Base-by-base conservation (phyloP, 1,140 invertebrate species). In the Brachionus angularis region DNA sequence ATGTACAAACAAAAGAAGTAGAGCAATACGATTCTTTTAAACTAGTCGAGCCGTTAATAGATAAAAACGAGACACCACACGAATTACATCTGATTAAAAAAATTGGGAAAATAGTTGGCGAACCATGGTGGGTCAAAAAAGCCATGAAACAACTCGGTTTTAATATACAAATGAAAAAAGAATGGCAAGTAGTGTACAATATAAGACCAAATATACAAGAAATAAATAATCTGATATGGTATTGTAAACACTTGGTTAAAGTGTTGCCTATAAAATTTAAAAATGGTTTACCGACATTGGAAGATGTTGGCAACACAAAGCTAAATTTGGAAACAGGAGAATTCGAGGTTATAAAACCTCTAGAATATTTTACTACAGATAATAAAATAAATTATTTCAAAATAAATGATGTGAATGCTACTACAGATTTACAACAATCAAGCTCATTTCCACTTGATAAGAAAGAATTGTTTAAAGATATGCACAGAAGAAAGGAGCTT, bases 201-300 rank as follows among this genome's bases (percentile, higher is more conserved):
- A 53, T 71, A 12, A 71, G 23, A 29, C 67, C 67, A 10, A 71
- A 71, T 46, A 71, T 47, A 12, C 70, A 36, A 1, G 49, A 53
- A 23, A 25, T 71, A 1, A 71, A 71, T 47, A 53, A 58, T 27
- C 29, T 49, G n/a, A 23, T 71, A 12, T 55, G 33, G 29, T 29
- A 49, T n/a, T 71, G 70, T 27, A 71, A 71, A 23, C 70, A 71
- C 36, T 18, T 71, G 21, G 49, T 71, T 10, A 44, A 71, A 33
- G 34, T 71, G 23, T n/a, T 50, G 16, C 70, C 70, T 4, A 12
- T 55, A 3, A 58, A 18, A 14, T 70, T 70, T 44, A 70, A 50
- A 50, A 50, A 53, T 53, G 67, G 67, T 8, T 36, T 34, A 3
- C 67, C 67, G 0, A 34, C 16, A 0, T 7, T 23, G n/a, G 25